phyloP scores from a whole-genome alignment of 2,113 vertebrate species.

The Salminus brasiliensis region DNA sequence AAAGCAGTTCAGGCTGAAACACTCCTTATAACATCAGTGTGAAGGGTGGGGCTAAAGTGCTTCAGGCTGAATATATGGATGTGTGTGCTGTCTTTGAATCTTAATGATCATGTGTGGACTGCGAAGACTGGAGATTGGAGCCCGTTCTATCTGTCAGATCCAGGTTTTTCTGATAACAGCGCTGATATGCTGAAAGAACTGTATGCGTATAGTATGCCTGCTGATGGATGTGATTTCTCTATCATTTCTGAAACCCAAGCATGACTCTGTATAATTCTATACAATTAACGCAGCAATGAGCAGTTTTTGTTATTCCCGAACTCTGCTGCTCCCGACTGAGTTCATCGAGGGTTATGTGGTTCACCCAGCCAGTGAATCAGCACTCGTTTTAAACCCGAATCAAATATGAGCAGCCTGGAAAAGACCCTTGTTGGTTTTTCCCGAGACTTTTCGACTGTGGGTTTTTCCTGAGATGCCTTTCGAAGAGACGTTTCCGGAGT shows the following conservation, averaged over 20 bases:
- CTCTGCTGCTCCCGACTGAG: background rate
- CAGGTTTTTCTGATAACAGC: too few relatives aligned
- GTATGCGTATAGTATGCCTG: too few relatives aligned
- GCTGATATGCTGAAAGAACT: too few relatives aligned
- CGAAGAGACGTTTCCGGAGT: background rate
- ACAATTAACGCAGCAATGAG: constrained; percentile 16
- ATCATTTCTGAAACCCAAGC: background rate
- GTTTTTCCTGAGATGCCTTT: constrained; percentile 3
- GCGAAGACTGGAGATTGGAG: too few relatives aligned
- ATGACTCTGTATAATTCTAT: constrained; percentile 32
- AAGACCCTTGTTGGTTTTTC: constrained; percentile 9
- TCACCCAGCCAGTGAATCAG: background rate
- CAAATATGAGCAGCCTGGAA: background rate
- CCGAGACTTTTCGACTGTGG: background rate
- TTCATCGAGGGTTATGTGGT: background rate
- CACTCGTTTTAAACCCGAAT: background rate
- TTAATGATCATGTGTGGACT: too few relatives aligned
- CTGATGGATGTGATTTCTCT: constrained; percentile 4
- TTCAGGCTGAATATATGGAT: too few relatives aligned
- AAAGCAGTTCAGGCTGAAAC: too few relatives aligned
- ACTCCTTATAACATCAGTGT: too few relatives aligned
- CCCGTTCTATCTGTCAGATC: too few relatives aligned
- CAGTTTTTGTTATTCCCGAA: constrained; percentile 1
- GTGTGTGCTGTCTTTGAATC: too few relatives aligned
- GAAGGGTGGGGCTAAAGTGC: too few relatives aligned